These are phyloP conservation scores for Oxyteleia sp. DNA, from an alignment of 2,888 invertebrate genomes.

Conservation along the genomic window DNA sequence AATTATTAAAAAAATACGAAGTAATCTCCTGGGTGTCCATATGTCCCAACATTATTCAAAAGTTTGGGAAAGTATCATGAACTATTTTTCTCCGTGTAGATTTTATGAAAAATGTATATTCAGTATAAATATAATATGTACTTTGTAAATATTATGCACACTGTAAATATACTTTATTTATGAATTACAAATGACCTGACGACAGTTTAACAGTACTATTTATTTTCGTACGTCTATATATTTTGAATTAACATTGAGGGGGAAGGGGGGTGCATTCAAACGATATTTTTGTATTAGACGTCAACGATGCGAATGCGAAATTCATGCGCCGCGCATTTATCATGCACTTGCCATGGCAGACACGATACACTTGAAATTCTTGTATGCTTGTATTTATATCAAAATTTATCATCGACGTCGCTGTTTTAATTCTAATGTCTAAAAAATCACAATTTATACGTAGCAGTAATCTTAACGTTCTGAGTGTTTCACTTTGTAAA, in stretches of 20 bases:
- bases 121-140: too few species aligned
- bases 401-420: constrained; percentile 31
- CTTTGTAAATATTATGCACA: too few species aligned
- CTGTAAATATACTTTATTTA: too few species aligned
- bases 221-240: too few species aligned
- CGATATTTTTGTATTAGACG: constrained; percentile 52
- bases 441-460: constrained; percentile 6
- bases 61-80: too few species aligned
- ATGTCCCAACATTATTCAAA: too few species aligned
- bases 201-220: too few species aligned
- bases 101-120: too few species aligned
- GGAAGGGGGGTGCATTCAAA: neutral
- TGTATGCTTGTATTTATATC: constrained; percentile 37
- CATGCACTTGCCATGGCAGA: constrained; percentile 23
- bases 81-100: too few species aligned
- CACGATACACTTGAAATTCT: constrained; percentile 50
- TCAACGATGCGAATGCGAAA: constrained; percentile 51
- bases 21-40: too few species aligned
- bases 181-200: too few species aligned
- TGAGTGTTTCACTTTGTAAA: neutral
- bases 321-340: constrained; percentile 53
- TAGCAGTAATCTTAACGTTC: neutral
- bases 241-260: constrained; percentile 49
- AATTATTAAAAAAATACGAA: too few species aligned
- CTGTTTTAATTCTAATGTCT: constrained; percentile 5